Evolutionary conservation across 1,140 invertebrate genomes (phyloP), one percentile per base, ranked within the genome.

Genomic region (Daktulosphaira vitifoliae): DNA sequence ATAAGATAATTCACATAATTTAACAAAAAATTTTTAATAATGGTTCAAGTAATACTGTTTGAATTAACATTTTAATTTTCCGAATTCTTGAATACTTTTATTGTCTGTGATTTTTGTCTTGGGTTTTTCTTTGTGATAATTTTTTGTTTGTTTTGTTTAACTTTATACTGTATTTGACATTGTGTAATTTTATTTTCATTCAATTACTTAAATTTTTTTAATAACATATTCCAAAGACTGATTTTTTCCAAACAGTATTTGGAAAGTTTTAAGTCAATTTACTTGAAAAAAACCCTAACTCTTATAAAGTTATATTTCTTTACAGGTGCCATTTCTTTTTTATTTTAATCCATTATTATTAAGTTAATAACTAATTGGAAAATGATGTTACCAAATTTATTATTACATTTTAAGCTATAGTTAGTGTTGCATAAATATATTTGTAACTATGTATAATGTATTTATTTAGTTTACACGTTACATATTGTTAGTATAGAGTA

Each of bases 241-340:
- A 62, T 8, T 46, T 48, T 44, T 62, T 62, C 56, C 56, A 62
- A 62, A 48, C 56, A 62, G 56, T 62, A 62, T 62, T 62, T 62
- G 56, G 56, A 62, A 62, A 62, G 56, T 29, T 39, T 62, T 59
- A 18, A 62, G 56, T 62, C 56, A 62, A 62, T 62, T 62, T 59
- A 59, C 39, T 29, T 16, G 26, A 23, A 38, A 26, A 48, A 9
- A 62, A 48, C 42, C 39, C 29, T 59, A 48, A 29, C 42, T 62
- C 42, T 62, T 13, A 62, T 48, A 29, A 48, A 46, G 46, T 62
- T 42, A 42, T 44, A 33, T 62, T 62, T 62, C 56, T 44, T 62
- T 62, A 48, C 56, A 62, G 56, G 56, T 62, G 56, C 56, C 56
- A 62, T 62, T 62, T 62, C 29, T 13, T 26, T 62, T 48, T 48